Conservation (phyloP, 2,113 vertebrate genomes). For the Tyto alba region DNA sequence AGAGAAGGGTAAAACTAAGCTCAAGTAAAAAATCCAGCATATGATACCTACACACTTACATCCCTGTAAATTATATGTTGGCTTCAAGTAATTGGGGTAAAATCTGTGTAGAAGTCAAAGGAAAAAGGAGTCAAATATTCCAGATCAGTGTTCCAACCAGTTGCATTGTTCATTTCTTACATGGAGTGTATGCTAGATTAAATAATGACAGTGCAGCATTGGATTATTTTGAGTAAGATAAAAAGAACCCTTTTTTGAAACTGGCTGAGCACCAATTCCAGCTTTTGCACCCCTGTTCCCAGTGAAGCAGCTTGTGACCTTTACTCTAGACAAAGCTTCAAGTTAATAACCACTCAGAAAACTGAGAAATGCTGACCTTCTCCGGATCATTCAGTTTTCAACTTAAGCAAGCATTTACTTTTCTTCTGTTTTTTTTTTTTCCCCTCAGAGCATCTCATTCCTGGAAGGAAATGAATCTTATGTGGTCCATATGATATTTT, state of each 20-base stretch:
- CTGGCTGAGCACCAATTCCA: not conserved
- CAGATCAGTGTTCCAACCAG: not conserved
- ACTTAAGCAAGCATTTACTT: not conserved
- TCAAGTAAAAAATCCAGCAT: not conserved
- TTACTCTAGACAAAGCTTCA: not conserved
- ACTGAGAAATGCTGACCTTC: not conserved
- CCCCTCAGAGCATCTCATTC: not conserved
- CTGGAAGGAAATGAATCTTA: conserved; percentile 35
- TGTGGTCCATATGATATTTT: not conserved
- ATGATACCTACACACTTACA: accelerated
- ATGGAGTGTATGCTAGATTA: not conserved
- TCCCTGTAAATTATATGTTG: not conserved
- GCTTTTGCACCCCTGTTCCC: not conserved
- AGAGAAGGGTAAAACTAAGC: not conserved
- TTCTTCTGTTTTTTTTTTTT: not conserved
- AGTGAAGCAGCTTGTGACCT: not conserved
- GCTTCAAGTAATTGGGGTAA: not conserved
- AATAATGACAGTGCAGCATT: not conserved
- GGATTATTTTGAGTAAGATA: not conserved
- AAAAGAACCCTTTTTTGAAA: not conserved
- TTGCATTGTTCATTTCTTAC: not conserved
- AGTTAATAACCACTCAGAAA: not conserved
- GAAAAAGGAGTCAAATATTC: not conserved
- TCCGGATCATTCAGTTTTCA: not conserved
- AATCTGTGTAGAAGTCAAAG: not conserved